Evolutionary conservation across 1,140 invertebrate genomes (phyloP), one percentile per base, ranked within the genome.

Genomic region (Drosophila grimshawi): DNA sequence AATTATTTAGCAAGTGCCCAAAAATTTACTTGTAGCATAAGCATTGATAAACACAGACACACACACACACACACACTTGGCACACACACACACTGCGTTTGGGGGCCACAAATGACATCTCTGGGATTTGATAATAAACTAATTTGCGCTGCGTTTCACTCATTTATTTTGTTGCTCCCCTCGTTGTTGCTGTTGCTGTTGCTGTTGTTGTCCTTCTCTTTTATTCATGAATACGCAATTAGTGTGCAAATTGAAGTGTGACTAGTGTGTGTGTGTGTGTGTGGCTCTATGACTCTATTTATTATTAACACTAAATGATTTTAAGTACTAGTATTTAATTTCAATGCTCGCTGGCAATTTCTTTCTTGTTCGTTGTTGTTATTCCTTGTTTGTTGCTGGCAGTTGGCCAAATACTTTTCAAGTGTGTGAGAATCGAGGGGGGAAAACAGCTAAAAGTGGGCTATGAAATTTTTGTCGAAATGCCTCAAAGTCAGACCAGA

Each of bases 211-310:
- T 5, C 37, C 70, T 46, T 63, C 67, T 85, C 72, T 79, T 86
- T 86, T 89, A 90, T 89, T 85, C 86, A 89, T 86, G 82, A 86
- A 86, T 86, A 81, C 74, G 78, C 78, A 86, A 86, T 86, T 86
- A 86, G 78, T 86, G 75, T 89, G 83, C 78, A 86, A 85, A 89
- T 89, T 78, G 49, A 76, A 89, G 78, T 85, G 75, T 80, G 19
- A 19, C 19, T 19, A 19, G 19, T 19, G 19, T 19, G 19, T 19
- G 19, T 19, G 19, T 19, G 19, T 81, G 33, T 27, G 35, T 48
- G 32, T 7, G 56, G 29, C 49, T 86, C 51, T 65, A 76, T 45
- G 37, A 45, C 67, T 75, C 70, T 74, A 85, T 74, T 70, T 78
- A 85, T 88, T 86, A 86, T 86, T 86, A 78, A 86, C 67, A 86